Base-by-base conservation (phyloP, 2,113 vertebrate genomes). In the Oreocharis arfaki region DNA sequence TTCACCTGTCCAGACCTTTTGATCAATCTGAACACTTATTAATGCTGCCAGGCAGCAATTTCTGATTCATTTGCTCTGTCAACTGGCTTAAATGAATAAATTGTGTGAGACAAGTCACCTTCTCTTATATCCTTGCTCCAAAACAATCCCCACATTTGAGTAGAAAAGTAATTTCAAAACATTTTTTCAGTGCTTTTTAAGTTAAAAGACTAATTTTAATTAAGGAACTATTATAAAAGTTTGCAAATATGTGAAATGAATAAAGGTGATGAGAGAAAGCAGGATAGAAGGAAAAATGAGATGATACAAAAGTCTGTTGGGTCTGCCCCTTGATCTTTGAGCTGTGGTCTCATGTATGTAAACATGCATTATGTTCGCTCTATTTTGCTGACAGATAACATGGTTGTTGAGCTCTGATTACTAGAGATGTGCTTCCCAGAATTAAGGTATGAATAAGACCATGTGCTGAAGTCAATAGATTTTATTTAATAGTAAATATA, bases 251-350 rank as follows among this genome's bases (percentile, higher is more conserved):
- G 30, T 26, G 6, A 76, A 86, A 55, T 49, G 2, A 8, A 57
- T 41, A 14, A 37, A 68, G 80, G 8, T 26, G 16, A 37, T 47
- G 59, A 37, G 5, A 22, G 5, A 13, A 75, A 80, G 7, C 2
- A 47, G 12, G 8, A 65, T 17, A n/a, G 70, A 70, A 64, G 5
- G 2, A 4, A 65, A 70, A 47, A 57, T 65, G 1, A 32, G 9
- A 44, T 11, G 4, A 24, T 35, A 9, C 1, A 26, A 71, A n/a
- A 1, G 3, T 74, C 19, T 57, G 1, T 33, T 52, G 5, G 3
- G 21, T 73, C 7, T 13, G 23, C 7, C 18, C 57, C 18, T 60
- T 27, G 23, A 4, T 35, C 8, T 46, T 21, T 60, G 39, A 73
- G 7, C 10, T 79, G 16, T 41, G 18, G 5, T 32, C 33, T 87